Conservation (phyloP, 2,113 vertebrate species). For the Pandion haliaetus region DNA sequence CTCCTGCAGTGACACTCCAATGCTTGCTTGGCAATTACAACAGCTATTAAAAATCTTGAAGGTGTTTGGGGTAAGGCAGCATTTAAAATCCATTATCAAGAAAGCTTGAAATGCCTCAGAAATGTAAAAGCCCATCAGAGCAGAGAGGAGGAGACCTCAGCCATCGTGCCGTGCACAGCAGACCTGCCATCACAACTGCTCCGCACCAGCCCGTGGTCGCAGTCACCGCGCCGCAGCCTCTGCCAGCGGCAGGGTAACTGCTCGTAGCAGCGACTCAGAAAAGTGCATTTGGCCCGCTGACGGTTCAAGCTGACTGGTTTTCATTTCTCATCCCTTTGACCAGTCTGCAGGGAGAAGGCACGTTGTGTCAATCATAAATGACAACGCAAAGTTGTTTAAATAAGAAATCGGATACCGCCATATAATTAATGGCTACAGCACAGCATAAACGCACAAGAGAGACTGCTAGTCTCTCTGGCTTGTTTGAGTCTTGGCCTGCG, state of each 20-base stretch:
- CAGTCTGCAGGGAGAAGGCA: neutral
- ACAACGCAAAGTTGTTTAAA: neutral
- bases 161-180: neutral
- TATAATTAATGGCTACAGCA: neutral
- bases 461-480: neutral
- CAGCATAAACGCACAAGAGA: neutral
- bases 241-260: neutral
- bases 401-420: neutral
- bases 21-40: neutral
- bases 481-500: neutral
- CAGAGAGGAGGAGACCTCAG: neutral
- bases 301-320: neutral
- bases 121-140: neutral
- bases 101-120: neutral
- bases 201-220: neutral
- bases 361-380: neutral
- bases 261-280: neutral
- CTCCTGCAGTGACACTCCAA: neutral
- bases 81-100: neutral
- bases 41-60: neutral
- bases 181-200: neutral
- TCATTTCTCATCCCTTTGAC: neutral
- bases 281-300: neutral
- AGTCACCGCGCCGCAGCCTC: rapidly evolving
- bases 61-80: neutral